Conservation (phyloP, 2,888 invertebrate genomes). For the Xestia rhomboidea region DNA sequence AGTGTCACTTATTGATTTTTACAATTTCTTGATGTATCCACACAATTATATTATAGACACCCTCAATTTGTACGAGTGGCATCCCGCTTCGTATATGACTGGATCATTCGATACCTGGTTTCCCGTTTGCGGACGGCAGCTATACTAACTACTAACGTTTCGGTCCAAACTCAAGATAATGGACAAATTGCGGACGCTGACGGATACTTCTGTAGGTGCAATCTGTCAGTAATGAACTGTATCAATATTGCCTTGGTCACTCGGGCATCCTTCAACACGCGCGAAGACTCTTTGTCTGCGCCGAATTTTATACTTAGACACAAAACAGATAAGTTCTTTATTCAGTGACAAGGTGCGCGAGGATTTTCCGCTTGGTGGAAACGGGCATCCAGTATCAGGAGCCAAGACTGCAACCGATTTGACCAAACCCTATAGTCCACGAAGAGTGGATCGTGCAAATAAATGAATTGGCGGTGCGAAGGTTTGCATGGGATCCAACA, state of each 20-base stretch:
- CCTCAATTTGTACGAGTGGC: not conserved
- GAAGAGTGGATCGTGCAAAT: not conserved
- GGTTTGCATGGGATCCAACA: not conserved
- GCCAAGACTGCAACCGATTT: not conserved
- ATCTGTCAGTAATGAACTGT: not conserved
- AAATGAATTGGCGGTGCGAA: not conserved
- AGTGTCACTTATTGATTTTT: constrained; percentile 16
- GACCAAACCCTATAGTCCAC: not conserved
- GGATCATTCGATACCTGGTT: not conserved
- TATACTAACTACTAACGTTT: not conserved
- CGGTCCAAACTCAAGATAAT: not conserved
- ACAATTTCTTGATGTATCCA: not conserved
- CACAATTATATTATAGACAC: not conserved
- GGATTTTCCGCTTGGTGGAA: not conserved
- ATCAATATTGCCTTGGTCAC: not conserved
- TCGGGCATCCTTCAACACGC: not conserved
- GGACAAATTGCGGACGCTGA: not conserved
- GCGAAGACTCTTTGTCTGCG: not conserved
- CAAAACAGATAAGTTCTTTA: not conserved
- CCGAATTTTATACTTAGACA: not conserved
- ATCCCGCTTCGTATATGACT: not conserved
- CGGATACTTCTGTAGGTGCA: not conserved
- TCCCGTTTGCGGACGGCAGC: not conserved
- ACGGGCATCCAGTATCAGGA: not conserved
- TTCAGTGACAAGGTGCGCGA: not conserved